A percentile compares a stretch with the other conserved stretches of the same genome.
Conservation (phyloP, 2,888 invertebrate species). For the Volucella bombylans region DNA sequence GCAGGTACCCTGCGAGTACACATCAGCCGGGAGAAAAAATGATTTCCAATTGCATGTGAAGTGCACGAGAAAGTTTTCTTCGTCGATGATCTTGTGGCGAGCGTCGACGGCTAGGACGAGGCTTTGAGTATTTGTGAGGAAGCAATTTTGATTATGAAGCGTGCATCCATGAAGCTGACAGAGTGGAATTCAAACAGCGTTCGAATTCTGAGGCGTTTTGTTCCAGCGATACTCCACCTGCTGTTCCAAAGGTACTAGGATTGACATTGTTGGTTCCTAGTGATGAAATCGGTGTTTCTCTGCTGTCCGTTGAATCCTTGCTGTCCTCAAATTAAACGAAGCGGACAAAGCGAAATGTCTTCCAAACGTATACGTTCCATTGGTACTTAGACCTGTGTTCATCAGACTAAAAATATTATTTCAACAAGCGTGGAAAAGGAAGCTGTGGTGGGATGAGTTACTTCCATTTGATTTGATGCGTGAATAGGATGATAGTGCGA, state of each 20-base stretch:
- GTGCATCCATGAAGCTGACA: not conserved
- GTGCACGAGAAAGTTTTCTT: too few species aligned
- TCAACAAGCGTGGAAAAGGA: too few species aligned
- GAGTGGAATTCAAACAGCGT: conserved; percentile 10
- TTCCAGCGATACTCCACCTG: not conserved
- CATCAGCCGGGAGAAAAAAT: not conserved
- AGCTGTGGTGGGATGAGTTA: too few species aligned
- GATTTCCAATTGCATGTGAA: too few species aligned
- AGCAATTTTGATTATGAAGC: too few species aligned
- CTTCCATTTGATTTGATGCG: too few species aligned
- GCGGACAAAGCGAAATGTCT: not conserved
- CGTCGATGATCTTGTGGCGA: too few species aligned
- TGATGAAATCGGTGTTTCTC: conserved; percentile 12
- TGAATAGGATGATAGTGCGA: too few species aligned
- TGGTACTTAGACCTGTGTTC: not conserved
- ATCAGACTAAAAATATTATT: too few species aligned
- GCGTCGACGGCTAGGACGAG: too few species aligned
- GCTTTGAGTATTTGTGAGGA: not conserved
- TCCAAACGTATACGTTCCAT: conserved; percentile 17
- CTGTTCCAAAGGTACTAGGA: not conserved
- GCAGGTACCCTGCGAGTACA: not conserved
- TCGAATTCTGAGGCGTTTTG: not conserved
- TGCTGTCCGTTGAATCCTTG: not conserved
- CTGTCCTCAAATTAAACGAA: not conserved
- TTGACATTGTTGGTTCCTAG: not conserved